Conservation (phyloP, 2,113 vertebrate genomes). For the Pogonocichla stellata region DNA sequence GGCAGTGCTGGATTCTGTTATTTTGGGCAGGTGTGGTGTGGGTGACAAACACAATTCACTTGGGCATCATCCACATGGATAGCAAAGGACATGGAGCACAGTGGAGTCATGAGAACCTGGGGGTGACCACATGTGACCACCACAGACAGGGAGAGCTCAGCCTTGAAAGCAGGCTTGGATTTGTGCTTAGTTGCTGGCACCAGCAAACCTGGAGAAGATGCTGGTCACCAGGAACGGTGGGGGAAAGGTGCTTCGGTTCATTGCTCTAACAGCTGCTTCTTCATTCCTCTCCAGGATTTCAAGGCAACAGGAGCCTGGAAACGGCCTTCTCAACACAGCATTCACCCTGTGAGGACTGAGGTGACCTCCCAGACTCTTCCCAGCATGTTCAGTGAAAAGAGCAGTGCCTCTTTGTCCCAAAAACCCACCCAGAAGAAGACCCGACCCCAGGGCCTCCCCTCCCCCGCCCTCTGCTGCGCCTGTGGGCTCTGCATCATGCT, state of each 20-base stretch:
- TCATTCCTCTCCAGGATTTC: slow-evolving; percentile 5
- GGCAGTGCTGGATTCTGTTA: neutral
- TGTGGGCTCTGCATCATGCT: slow-evolving; percentile 95
- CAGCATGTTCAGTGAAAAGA: slow-evolving; percentile 76
- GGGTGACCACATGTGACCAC: neutral
- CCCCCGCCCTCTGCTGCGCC: slow-evolving; percentile 90
- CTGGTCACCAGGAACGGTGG: neutral
- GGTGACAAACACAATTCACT: neutral
- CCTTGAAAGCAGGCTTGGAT: neutral
- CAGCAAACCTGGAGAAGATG: rapidly evolving
- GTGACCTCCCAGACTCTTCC: neutral
- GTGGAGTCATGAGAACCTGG: neutral
- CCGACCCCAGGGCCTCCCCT: slow-evolving; percentile 79
- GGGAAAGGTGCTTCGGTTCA: neutral
- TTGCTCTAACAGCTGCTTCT: neutral
- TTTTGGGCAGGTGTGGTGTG: neutral
- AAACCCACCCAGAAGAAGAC: slow-evolving; percentile 72
- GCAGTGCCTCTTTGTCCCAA: slow-evolving; percentile 67
- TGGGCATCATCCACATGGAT: neutral
- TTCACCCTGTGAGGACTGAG: neutral
- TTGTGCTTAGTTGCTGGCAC: neutral
- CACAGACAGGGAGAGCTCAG: neutral
- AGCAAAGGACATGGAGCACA: neutral
- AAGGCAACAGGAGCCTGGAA: neutral
- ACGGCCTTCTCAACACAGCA: neutral